These are phyloP conservation scores for Hyperoplus lanceolatus DNA, from an alignment of 2,797 vertebrate genomes.

Conservation along the genomic window DNA sequence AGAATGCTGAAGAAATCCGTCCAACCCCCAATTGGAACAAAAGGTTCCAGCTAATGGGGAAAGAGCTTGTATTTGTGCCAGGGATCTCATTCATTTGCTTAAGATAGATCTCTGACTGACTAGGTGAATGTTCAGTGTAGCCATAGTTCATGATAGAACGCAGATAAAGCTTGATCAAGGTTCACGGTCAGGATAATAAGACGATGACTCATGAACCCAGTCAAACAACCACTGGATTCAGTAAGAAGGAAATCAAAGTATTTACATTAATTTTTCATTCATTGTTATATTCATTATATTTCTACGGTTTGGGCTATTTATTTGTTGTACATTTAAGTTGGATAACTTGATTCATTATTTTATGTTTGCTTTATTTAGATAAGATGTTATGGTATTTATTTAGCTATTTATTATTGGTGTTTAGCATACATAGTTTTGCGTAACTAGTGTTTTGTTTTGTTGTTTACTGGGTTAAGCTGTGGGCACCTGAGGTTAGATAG, in stretches of 20 bases:
- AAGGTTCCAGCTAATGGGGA: conserved; percentile 50
- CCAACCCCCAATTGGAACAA: conserved; percentile 28
- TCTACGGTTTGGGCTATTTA: too few species aligned
- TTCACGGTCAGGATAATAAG: conserved; percentile 11
- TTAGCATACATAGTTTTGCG: not conserved
- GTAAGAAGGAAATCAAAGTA: not conserved
- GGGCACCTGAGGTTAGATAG: too few species aligned
- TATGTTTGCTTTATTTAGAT: too few species aligned
- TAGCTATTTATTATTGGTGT: not conserved
- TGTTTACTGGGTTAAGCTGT: too few species aligned
- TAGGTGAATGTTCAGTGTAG: conserved; percentile 34
- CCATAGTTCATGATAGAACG: conserved; percentile 39
- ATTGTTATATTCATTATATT: not conserved
- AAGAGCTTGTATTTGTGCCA: conserved; percentile 11
- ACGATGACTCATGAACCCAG: conserved; percentile 12
- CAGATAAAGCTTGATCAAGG: conserved; percentile 47
- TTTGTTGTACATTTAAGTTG: too few species aligned
- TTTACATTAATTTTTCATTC: not conserved
- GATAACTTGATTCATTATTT: too few species aligned
- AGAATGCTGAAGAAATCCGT: not conserved
- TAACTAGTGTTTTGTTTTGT: too few species aligned
- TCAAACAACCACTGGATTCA: not conserved
- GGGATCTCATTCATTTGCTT: not conserved
- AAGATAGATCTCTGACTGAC: conserved; percentile 1
- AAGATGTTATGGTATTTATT: too few species aligned